Conservation (phyloP, 2,888 invertebrate species). For the Aphodius sticticus region DNA sequence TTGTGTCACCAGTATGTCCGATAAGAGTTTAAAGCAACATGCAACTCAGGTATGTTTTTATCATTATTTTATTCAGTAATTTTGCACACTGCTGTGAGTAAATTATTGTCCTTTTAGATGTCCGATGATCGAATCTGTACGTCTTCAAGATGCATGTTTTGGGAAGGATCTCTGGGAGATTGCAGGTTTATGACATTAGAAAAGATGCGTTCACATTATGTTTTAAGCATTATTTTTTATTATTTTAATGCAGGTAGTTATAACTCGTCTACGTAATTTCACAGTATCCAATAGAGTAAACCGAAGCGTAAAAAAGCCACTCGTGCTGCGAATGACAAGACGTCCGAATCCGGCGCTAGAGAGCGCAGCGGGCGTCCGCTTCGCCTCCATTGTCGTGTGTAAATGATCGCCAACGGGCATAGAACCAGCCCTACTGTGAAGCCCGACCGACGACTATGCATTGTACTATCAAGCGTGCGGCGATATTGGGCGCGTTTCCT, state of each 20-base stretch:
- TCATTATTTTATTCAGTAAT: no score
- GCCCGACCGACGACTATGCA: constrained; percentile 4
- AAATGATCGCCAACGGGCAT: constrained; percentile 4
- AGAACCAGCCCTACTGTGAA: neutral
- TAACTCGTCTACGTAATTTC: neutral
- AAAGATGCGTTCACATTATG: no score
- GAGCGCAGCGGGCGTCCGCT: neutral
- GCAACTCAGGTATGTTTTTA: no score
- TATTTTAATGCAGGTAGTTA: neutral
- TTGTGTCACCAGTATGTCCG: no score
- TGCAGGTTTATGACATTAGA: no score
- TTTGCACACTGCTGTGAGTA: no score
- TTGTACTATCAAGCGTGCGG: neutral
- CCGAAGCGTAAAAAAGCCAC: neutral
- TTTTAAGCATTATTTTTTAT: no score
- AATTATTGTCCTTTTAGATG: no score
- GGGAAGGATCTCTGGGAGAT: no score
- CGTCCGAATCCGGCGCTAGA: neutral
- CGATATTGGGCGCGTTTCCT: neutral
- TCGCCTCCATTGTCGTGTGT: neutral
- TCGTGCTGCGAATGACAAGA: constrained; percentile 4
- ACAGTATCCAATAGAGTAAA: neutral
- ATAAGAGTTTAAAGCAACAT: no score
- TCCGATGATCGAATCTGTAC: no score
- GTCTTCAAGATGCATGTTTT: no score